phyloP scores from a whole-genome alignment of 2,888 invertebrate genomes.

The Caprella mutica region DNA sequence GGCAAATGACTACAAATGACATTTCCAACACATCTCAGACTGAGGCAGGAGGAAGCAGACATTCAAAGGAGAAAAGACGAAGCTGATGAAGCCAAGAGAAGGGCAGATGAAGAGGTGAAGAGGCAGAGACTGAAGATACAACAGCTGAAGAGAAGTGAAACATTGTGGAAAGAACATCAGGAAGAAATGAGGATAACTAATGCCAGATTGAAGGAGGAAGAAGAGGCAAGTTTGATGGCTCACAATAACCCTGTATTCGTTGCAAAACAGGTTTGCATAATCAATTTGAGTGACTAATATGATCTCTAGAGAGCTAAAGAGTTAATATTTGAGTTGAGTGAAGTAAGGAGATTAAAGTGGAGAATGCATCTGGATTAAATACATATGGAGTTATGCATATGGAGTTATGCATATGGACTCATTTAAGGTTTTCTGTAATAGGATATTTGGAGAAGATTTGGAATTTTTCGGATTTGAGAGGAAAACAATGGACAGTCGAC shows the following conservation, averaged over 20 bases:
- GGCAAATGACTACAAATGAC: too few relatives aligned
- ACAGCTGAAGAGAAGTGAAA: background rate
- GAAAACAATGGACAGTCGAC: too few relatives aligned
- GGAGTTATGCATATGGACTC: background rate
- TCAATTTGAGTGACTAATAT: too few relatives aligned
- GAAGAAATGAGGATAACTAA: conserved; percentile 18
- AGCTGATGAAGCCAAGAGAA: background rate
- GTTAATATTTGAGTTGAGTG: background rate
- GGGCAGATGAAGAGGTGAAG: background rate
- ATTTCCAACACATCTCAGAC: too few relatives aligned
- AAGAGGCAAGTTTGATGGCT: conserved; percentile 13
- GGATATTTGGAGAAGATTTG: background rate
- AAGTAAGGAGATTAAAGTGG: background rate
- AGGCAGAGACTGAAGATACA: background rate
- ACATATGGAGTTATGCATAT: conserved; percentile 14
- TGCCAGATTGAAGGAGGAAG: conserved; percentile 17
- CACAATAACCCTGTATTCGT: background rate
- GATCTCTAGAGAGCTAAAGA: conserved; percentile 5
- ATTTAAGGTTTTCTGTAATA: background rate
- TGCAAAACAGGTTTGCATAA: conserved; percentile 1
- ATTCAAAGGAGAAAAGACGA: too few relatives aligned
- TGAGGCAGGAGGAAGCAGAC: too few relatives aligned
- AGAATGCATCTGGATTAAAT: conserved; percentile 10
- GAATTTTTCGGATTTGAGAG: too few relatives aligned
- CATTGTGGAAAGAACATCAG: background rate